Conservation (phyloP, 1,140 invertebrate genomes). For the Drosophila tsacasi region DNA sequence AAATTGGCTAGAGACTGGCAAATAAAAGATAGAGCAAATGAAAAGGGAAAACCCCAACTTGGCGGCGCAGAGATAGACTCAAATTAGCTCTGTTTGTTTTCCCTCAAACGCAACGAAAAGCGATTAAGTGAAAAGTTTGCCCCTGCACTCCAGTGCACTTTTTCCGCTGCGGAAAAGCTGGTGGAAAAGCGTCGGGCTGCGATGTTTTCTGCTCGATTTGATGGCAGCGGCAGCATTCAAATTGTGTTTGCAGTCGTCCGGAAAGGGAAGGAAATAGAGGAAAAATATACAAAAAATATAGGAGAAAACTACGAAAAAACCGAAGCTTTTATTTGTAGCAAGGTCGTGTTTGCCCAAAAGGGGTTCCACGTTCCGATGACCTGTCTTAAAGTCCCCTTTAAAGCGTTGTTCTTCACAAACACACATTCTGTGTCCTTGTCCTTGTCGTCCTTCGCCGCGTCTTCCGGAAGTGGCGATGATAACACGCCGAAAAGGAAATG, state of each 20-base stretch:
- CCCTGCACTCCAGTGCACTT: slow-evolving; percentile 17
- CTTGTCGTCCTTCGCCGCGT: slow-evolving; percentile 25
- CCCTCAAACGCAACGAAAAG: slow-evolving; percentile 74
- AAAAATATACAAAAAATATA: not conserved
- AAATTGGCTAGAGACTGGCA: not conserved
- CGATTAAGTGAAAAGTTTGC: slow-evolving; percentile 80
- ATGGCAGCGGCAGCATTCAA: slow-evolving; percentile 65
- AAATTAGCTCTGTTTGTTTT: slow-evolving; percentile 82
- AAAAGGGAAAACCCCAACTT: slow-evolving; percentile 22
- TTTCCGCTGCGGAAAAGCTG: not conserved
- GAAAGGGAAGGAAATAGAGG: slow-evolving; percentile 1
- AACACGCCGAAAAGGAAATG: slow-evolving; percentile 77
- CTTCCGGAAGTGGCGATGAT: slow-evolving; percentile 75
- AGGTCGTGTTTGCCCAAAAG: slow-evolving; percentile 19
- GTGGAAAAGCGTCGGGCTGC: not conserved
- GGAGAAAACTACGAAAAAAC: not conserved
- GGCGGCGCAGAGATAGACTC: slow-evolving; percentile 66
- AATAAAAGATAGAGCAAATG: slow-evolving; percentile 11
- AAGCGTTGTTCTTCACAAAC: slow-evolving; percentile 13
- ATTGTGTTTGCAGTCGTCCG: slow-evolving; percentile 73
- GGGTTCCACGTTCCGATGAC: slow-evolving; percentile 2
- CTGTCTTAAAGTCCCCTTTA: slow-evolving; percentile 2
- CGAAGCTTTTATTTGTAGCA: slow-evolving; percentile 9
- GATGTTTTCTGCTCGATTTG: slow-evolving; percentile 75
- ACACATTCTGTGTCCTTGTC: slow-evolving; percentile 49